Conservation (phyloP, 1,140 invertebrate genomes). For the Atta cephalotes region DNA sequence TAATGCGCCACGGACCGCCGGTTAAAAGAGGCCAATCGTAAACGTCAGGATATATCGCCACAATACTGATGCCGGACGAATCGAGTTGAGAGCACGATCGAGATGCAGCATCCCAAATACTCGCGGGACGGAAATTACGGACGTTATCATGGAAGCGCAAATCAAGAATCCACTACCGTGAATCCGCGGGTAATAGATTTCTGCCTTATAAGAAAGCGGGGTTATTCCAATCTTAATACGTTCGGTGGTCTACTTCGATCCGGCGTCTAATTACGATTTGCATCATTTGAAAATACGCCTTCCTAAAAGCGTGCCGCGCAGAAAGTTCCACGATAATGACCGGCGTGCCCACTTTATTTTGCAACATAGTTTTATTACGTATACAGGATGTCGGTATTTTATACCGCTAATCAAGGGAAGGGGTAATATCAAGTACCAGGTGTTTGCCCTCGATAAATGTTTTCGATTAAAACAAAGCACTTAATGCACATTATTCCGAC, state of each 20-base stretch:
- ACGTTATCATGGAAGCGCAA: conserved; percentile 1
- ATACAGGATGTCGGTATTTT: conserved; percentile 41
- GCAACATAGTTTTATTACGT: conserved; percentile 6
- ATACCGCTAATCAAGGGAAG: conserved; percentile 43
- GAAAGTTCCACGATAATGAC: conserved; percentile 31
- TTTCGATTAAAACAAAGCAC: conserved; percentile 24
- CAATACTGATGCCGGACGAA: not conserved
- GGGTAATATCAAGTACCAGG: conserved; percentile 50
- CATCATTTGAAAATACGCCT: not conserved
- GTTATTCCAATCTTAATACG: conserved; percentile 41
- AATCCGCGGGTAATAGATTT: conserved; percentile 22
- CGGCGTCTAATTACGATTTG: conserved; percentile 26
- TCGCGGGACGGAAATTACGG: conserved; percentile 6
- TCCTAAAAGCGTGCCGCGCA: not conserved
- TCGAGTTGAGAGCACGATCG: not conserved
- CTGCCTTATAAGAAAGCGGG: conserved; percentile 21
- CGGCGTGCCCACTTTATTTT: conserved; percentile 32
- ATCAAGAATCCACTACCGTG: not conserved
- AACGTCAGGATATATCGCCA: conserved; percentile 16
- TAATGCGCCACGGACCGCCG: not conserved
- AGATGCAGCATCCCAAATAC: conserved; percentile 12
- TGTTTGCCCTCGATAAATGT: conserved; percentile 35
- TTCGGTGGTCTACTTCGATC: conserved; percentile 2
- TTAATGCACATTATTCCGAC: not conserved
- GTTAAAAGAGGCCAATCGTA: conserved; percentile 36